These are phyloP conservation scores for Drosophila oshimai DNA, from an alignment of 1,140 invertebrate species.

Conservation along the genomic window DNA sequence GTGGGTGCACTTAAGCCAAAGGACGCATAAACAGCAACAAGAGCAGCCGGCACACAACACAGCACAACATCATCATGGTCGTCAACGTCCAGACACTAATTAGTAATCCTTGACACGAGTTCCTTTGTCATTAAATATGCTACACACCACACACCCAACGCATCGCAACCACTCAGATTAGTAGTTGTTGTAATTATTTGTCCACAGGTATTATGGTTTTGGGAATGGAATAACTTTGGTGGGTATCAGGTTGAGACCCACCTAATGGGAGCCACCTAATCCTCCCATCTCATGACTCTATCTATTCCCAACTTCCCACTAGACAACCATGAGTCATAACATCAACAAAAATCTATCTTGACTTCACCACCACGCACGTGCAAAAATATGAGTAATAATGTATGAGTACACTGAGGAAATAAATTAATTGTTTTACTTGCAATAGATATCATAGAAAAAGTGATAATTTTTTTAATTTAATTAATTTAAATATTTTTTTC, in stretches of 20 bases:
- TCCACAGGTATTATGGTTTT: conserved; percentile 71
- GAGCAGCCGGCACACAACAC: conserved; percentile 25
- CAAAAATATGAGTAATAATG: conserved; percentile 30
- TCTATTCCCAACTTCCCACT: background rate
- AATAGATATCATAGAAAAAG: no score
- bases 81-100: conserved; percentile 78
- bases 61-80: conserved; percentile 40
- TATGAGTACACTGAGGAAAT: background rate
- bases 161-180: conserved; percentile 3
- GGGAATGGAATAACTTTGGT: conserved; percentile 32
- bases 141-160: conserved; percentile 24
- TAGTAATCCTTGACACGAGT: conserved; percentile 81
- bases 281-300: background rate
- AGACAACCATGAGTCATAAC: conserved; percentile 32
- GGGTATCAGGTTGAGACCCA: conserved; percentile 54
- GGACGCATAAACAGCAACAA: conserved; percentile 50
- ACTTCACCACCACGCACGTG: conserved; percentile 6
- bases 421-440: no score
- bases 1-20: conserved; percentile 59
- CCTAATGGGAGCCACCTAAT: conserved; percentile 21
- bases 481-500: no score
- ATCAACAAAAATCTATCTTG: conserved; percentile 20
- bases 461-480: no score
- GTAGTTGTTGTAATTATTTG: conserved; percentile 75
- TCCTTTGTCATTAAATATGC: conserved; percentile 75